phyloP scores from a whole-genome alignment of 2,797 vertebrate genomes.

The Valencia hispanica region DNA sequence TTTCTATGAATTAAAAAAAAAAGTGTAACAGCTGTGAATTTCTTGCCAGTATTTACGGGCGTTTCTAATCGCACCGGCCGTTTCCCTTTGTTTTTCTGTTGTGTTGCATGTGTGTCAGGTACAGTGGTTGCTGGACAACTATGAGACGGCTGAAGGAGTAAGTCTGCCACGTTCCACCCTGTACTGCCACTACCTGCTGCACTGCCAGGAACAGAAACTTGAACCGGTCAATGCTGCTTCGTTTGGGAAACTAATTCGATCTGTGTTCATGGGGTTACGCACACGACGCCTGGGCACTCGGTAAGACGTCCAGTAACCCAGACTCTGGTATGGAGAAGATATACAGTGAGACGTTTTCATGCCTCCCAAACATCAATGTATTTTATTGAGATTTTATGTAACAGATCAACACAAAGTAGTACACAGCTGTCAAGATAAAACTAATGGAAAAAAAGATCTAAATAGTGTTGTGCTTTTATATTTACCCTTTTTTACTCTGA shows the following conservation, averaged over 20 bases:
- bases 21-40: conserved; percentile 20
- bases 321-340: not conserved
- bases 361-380: no score
- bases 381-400: no score
- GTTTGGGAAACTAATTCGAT: conserved; percentile 94
- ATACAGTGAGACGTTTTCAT: not conserved
- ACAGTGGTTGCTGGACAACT: conserved; percentile 98
- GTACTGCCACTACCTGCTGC: conserved; percentile 96
- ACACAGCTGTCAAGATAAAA: no score
- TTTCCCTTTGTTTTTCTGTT: conserved; percentile 46
- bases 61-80: conserved; percentile 79
- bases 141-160: conserved; percentile 95
- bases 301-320: conserved; percentile 67
- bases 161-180: conserved; percentile 94
- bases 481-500: no score
- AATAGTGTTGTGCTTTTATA: not conserved
- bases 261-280: conserved; percentile 93
- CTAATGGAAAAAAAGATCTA: no score
- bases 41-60: conserved; percentile 19
- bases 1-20: conserved; percentile 5
- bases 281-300: conserved; percentile 92
- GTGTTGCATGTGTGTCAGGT: conserved; percentile 84
- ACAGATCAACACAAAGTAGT: no score
- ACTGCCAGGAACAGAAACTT: conserved; percentile 96
- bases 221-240: conserved; percentile 95